Base-by-base conservation (phyloP, 2,113 vertebrate species). In the Tenrec ecaudatus region DNA sequence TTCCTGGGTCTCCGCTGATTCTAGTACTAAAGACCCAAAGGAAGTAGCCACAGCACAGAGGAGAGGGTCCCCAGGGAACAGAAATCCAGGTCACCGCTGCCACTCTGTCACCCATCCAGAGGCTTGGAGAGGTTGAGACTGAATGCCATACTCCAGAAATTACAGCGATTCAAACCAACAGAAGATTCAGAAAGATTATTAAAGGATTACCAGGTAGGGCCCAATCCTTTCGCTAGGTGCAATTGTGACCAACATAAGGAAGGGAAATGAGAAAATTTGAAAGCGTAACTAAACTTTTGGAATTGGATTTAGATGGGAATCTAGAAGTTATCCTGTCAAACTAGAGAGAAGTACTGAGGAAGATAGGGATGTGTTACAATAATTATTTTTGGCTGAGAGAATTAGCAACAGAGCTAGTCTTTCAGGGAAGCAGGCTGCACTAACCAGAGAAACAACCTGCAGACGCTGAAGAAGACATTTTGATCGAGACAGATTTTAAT, bases 391-490 rank as follows among this genome's bases (percentile, higher is more conserved):
- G 2, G 12, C 3, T 19, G 22, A 64, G 68, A 10, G 75, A 64
- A 53, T 58, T 80, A 92, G 27, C 86, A 86, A 58, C 1, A 47
- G 16, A 75, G 27, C 4, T 4, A 10, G 89, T 77, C 36, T 33
- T 29, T 89, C 53, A 78, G 29, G 40, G 40, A 62, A 19, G 64
- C 66, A 68, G 23, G 57, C 68, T 25, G 19, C 3, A 27, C 10
- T 0, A 2, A 68, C 19, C 36, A 36, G 64, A n/a, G 36, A 77
- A 81, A 4, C 31, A 11, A 4, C 33, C 43, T 20, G 20, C 5
- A 43, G 89, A 68, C 22, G 4, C 1, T 25, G n/a, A 88, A 84
- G 27, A 82, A 80, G 90, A 91, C 75, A 88, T 71, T 88, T 79
- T 91, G 47, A 81, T 80, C 57, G 47, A 53, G 23, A 82, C 2